These are phyloP conservation scores for Drosophila neonasuta DNA, from an alignment of 2,888 invertebrate species.

Conservation along the genomic window DNA sequence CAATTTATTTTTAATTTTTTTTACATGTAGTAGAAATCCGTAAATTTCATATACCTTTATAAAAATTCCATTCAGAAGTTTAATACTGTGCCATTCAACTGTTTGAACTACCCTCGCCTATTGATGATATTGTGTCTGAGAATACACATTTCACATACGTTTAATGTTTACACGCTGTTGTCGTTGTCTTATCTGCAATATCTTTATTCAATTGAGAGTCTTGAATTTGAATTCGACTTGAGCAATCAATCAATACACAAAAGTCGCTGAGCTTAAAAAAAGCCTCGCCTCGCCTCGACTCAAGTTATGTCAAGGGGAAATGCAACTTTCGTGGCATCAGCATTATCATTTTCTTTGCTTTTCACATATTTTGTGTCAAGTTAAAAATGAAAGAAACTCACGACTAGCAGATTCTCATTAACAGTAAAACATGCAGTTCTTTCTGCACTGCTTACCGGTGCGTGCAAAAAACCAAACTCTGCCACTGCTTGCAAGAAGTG, in stretches of 20 bases:
- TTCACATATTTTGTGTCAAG: constrained; percentile 16
- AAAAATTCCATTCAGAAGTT: background rate
- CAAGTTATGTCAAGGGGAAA: constrained; percentile 22
- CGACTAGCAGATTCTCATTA: background rate
- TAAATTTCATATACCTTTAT: too few relatives aligned
- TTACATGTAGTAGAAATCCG: too few relatives aligned
- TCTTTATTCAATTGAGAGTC: constrained; percentile 21
- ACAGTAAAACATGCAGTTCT: background rate
- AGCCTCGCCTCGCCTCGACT: background rate
- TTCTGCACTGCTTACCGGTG: background rate
- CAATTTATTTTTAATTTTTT: too few relatives aligned
- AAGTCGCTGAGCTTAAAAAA: constrained; percentile 1
- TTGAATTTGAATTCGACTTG: constrained; percentile 10
- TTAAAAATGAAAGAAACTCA: constrained; percentile 8
- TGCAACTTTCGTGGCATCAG: constrained; percentile 13
- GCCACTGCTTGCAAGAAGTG: constrained; percentile 8
- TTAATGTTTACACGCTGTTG: constrained; percentile 26
- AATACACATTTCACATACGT: background rate
- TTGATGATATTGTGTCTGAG: background rate
- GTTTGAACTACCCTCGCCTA: constrained; percentile 10
- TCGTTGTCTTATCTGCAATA: constrained; percentile 34
- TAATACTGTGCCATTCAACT: background rate
- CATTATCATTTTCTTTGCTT: constrained; percentile 13
- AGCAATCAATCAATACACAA: constrained; percentile 26
- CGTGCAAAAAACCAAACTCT: background rate